Percentiles rank a stretch among this genome's conserved stretches.
Evolutionary conservation across 2,888 invertebrate species (phyloP).

Genomic region (Copidosoma aretas): DNA sequence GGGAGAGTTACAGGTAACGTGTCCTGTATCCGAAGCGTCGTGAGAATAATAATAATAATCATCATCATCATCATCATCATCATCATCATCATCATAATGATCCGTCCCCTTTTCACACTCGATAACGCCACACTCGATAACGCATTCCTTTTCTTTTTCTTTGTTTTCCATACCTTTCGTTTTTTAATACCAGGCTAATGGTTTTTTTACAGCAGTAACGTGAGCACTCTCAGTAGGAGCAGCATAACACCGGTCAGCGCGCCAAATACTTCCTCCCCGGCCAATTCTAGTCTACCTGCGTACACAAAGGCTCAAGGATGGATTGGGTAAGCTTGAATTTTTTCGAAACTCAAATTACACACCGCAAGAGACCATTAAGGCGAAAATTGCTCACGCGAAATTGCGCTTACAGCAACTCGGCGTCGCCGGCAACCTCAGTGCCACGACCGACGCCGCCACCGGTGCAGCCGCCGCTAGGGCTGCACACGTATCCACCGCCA

Average conservation of each 20-base stretch:
- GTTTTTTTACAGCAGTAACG: constrained; percentile 71
- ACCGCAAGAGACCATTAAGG: not conserved
- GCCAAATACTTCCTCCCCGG: constrained; percentile 63
- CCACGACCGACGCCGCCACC: constrained; percentile 67
- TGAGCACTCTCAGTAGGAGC: constrained; percentile 81
- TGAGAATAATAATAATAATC: too few relatives aligned
- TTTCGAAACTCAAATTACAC: constrained; percentile 8
- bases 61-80: too few relatives aligned
- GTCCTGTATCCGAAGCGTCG: not conserved
- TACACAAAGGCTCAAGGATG: constrained; percentile 64
- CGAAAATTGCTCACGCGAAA: not conserved
- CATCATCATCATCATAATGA: too few relatives aligned
- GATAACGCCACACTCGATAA: too few relatives aligned
- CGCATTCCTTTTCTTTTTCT: too few relatives aligned
- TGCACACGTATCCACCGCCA: constrained; percentile 69
- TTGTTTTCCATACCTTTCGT: too few relatives aligned
- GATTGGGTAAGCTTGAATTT: constrained; percentile 57
- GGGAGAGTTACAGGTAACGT: constrained; percentile 83
- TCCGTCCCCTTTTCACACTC: too few relatives aligned
- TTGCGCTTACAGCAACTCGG: constrained; percentile 57
- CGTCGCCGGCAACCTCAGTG: constrained; percentile 64
- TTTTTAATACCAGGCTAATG: too few relatives aligned
- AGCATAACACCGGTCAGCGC: constrained; percentile 70
- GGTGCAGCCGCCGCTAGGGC: constrained; percentile 64
- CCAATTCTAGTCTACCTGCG: constrained; percentile 70